phyloP scores from a whole-genome alignment of 2,113 vertebrate species.

The Toxostoma redivivum region DNA sequence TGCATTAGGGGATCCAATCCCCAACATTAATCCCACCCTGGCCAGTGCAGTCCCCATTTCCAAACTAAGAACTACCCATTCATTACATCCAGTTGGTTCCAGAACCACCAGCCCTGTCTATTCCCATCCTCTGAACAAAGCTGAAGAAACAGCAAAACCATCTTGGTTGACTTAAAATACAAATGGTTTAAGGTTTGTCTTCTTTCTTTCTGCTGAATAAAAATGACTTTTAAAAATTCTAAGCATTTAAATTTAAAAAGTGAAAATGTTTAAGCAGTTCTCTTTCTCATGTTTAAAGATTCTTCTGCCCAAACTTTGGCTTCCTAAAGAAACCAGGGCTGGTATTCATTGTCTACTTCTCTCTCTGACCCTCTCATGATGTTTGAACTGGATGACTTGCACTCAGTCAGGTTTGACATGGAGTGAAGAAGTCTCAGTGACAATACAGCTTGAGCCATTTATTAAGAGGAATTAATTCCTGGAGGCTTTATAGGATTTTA shows the following conservation, averaged over 20 bases:
- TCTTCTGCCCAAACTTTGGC: neutral
- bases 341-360: neutral
- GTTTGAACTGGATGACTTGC: neutral
- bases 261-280: neutral
- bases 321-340: neutral
- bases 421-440: neutral
- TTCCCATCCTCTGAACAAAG: neutral
- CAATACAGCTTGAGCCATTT: neutral
- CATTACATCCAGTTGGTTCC: neutral
- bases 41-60: neutral
- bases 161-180: neutral
- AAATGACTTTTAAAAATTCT: neutral
- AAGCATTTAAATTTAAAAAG: neutral
- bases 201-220: neutral
- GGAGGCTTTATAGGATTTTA: neutral
- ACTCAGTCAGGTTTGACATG: neutral
- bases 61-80: neutral
- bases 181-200: neutral
- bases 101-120: neutral
- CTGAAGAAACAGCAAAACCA: neutral
- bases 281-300: neutral
- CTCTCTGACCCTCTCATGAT: neutral
- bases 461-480: neutral
- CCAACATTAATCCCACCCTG: neutral
- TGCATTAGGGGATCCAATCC: neutral